Evolutionary conservation across 2,888 invertebrate species (phyloP).

Genomic region (Andrena camellia): DNA sequence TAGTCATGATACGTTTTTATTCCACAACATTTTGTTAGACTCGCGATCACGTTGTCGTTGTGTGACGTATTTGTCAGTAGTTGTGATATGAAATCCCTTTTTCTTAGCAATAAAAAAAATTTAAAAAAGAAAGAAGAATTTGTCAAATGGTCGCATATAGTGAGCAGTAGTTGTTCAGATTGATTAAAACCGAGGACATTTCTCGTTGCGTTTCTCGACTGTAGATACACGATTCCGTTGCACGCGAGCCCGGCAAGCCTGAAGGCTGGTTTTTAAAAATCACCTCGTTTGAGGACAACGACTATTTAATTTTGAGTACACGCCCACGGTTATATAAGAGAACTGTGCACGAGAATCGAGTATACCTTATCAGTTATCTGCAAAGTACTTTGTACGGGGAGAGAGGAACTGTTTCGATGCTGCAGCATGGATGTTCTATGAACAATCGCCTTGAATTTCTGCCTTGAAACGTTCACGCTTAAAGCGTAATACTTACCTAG

Average conservation of each 20-base stretch:
- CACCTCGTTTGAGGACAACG: neutral
- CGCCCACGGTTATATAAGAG: conserved; percentile 72
- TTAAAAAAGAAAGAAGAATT: neutral
- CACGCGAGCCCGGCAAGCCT: neutral
- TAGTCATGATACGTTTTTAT: conserved; percentile 1
- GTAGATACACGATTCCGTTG: neutral
- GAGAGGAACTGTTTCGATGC: conserved; percentile 35
- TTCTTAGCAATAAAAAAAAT: neutral
- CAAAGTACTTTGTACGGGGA: conserved; percentile 68
- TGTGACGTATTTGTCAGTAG: neutral
- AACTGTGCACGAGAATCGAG: conserved; percentile 47
- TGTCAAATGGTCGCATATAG: neutral
- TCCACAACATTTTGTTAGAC: neutral
- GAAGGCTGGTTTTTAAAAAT: conserved; percentile 29
- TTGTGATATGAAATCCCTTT: neutral
- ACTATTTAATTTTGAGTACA: conserved; percentile 65
- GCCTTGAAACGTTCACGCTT: neutral
- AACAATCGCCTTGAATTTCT: conserved; percentile 14
- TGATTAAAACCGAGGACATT: neutral
- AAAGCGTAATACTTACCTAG: neutral
- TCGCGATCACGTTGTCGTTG: neutral
- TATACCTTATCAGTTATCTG: conserved; percentile 73
- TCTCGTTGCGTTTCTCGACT: neutral
- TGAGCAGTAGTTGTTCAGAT: neutral
- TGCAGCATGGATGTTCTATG: conserved; percentile 47